Conservation (phyloP, 2,113 vertebrate species). For the Heteronetta atricapilla region DNA sequence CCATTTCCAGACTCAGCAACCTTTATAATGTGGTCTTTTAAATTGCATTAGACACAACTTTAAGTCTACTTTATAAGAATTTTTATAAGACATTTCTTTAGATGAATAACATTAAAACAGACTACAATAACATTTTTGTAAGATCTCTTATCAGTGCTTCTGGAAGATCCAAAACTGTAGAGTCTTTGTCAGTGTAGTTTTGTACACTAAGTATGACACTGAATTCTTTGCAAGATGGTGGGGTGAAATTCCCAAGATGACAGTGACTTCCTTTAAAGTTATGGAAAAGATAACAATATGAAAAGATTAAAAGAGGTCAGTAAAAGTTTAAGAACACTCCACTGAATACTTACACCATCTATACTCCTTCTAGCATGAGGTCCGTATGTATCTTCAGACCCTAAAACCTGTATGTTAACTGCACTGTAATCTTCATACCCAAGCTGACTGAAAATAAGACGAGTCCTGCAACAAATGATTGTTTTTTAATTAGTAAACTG, state of each 20-base stretch:
- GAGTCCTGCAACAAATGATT: constrained; percentile 75
- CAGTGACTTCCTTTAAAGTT: constrained; percentile 42
- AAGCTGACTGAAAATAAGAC: constrained; percentile 81
- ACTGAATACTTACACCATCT: constrained; percentile 72
- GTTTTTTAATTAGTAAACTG: constrained; percentile 28
- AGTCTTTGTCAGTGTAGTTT: background rate
- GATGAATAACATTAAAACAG: background rate
- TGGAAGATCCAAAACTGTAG: background rate
- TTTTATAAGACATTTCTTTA: background rate
- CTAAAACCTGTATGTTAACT: constrained; percentile 86
- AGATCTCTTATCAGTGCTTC: background rate
- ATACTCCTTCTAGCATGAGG: constrained; percentile 73
- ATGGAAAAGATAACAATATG: constrained; percentile 39
- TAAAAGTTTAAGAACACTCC: constrained; percentile 50
- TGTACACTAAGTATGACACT: background rate
- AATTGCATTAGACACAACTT: background rate
- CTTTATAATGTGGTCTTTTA: background rate
- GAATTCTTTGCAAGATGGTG: background rate
- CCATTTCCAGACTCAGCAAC: background rate
- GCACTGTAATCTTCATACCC: constrained; percentile 83
- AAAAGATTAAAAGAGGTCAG: constrained; percentile 60
- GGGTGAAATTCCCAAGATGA: constrained; percentile 54
- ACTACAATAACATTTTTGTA: background rate
- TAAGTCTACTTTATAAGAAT: background rate
- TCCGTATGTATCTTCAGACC: constrained; percentile 87